Conservation (phyloP, 2,797 vertebrate species). For the Zalophus californianus region DNA sequence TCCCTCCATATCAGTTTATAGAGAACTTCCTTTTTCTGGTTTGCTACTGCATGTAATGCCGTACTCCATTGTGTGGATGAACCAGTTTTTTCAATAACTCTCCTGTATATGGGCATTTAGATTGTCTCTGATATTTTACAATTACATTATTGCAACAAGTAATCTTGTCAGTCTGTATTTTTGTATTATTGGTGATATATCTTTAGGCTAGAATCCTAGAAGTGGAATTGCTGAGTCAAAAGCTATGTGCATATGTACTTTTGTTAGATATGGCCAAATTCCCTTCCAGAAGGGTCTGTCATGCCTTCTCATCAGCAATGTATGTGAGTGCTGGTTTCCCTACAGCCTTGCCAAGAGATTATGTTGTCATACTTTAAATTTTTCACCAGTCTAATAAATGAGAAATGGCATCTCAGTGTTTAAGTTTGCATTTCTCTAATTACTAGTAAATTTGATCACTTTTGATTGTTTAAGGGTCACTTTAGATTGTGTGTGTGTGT, state of each 20-base stretch:
- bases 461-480: neutral
- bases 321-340: neutral
- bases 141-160: neutral
- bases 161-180: neutral
- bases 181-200: neutral
- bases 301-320: neutral
- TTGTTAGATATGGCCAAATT: constrained; percentile 20
- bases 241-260: neutral
- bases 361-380: neutral
- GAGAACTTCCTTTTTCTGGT: neutral
- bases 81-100: neutral
- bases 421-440: neutral
- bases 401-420: neutral
- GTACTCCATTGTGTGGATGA: neutral
- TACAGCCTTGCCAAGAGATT: neutral
- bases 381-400: neutral
- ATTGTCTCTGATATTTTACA: neutral
- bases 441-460: neutral
- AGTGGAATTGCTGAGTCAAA: neutral
- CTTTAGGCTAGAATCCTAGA: constrained; percentile 10
- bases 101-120: neutral
- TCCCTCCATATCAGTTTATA: neutral
- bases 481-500: neutral
- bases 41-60: neutral
- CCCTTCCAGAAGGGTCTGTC: neutral